Base-by-base conservation (phyloP, 2,113 vertebrate genomes). In the Phylloscopus trochiloides region DNA sequence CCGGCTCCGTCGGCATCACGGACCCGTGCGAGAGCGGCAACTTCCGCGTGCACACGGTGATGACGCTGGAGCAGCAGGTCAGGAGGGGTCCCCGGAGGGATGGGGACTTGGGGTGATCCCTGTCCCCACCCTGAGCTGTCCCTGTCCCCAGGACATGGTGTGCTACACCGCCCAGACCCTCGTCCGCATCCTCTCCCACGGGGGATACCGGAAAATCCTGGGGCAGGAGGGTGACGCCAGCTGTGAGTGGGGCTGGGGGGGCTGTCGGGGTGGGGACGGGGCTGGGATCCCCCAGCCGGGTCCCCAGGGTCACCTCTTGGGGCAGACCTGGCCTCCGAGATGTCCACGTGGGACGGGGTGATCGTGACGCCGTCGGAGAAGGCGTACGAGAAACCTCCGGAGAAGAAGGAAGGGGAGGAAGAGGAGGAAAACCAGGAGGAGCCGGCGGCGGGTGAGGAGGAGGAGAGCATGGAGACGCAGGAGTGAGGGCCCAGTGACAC, bases 11-110 rank as follows among this genome's bases (percentile, higher is more conserved):
- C 1, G 99, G 99, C 3, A 99, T 99, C 97, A 99, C 99, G 0
- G 99, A 99, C 36, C 99, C 99, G 18, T 99, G 99, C 19, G 99
- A 99, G 97, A 99, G 99, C 1, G 99, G 99, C 0, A 99, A 99
- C 95, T 99, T 99, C 98, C 82, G 99, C 26, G 99, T 99, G 14
- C 99, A 99, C 97, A 99, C 99, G 0, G 99, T 99, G 31, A 99
- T 99, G 99, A 99, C 99, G 1, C 97, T 99, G 63, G 99, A 99
- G 40, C 99, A 99, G 95, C 99, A 99, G 99, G 99, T 99, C 79
- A 84, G 70, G 29, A 24, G 10, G n/a, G 24, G 5, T 40, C 54
- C 47, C 70, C 3, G 0, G 1, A 4, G 16, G 28, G 5, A 0
- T 8, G 42, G 34, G 66, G 42, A 7, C 66, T 2, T 28, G 0